Evolutionary conservation across 2,888 invertebrate genomes (phyloP).

Genomic region (Orchesella flavescens): DNA sequence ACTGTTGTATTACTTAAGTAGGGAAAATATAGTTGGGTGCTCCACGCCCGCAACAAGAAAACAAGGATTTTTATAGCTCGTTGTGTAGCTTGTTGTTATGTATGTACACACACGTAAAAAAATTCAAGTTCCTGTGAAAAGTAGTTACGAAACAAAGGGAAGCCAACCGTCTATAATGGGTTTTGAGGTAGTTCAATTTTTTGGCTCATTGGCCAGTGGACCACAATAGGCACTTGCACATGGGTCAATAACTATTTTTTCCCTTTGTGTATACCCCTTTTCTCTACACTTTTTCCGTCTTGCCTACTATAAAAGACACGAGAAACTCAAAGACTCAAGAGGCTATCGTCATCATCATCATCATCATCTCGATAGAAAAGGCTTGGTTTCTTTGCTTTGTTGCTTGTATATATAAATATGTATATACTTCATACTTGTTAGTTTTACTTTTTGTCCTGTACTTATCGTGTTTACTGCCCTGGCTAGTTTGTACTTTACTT

Average conservation of each 20-base stretch:
- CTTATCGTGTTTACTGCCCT: neutral
- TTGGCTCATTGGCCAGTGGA: constrained; percentile 68
- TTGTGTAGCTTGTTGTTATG: no score
- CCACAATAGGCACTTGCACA: constrained; percentile 63
- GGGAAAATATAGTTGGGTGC: no score
- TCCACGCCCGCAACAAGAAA: no score
- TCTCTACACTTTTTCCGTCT: neutral
- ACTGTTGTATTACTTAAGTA: no score
- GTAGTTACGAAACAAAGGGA: constrained; percentile 60
- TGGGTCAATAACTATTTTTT: constrained; percentile 57
- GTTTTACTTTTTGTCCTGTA: constrained; percentile 8
- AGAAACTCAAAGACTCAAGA: constrained; percentile 43
- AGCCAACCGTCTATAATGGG: constrained; percentile 59
- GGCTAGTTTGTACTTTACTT: neutral
- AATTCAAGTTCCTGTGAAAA: constrained; percentile 41
- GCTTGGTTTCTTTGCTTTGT: neutral
- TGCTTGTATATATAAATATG: no score
- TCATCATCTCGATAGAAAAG: constrained; percentile 1
- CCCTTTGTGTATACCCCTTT: constrained; percentile 8
- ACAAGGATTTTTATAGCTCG: no score
- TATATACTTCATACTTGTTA: neutral
- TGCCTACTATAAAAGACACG: constrained; percentile 21
- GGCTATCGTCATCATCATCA: constrained; percentile 33
- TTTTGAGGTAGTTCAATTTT: constrained; percentile 69
- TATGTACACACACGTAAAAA: neutral